phyloP scores from a whole-genome alignment of 2,797 vertebrate species.

The Rhodeus uyekii region DNA sequence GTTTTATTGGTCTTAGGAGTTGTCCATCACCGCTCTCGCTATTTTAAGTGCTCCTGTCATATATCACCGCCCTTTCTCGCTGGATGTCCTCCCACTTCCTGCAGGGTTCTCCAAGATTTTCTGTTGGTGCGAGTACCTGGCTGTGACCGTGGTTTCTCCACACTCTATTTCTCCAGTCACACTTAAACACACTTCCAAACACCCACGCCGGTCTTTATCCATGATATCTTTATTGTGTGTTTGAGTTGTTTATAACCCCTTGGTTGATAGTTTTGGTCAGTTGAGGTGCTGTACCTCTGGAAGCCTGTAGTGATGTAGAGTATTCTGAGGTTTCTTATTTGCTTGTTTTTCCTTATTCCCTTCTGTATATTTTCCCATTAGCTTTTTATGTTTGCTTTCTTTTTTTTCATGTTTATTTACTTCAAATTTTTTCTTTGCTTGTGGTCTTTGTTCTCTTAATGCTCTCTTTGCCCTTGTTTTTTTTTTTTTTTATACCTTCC shows the following conservation, averaged over 20 bases:
- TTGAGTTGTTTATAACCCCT: conserved; percentile 39
- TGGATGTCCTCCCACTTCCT: conserved; percentile 60
- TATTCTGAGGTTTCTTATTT: conserved; percentile 53
- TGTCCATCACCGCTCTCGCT: conserved; percentile 58
- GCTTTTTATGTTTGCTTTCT: neutral
- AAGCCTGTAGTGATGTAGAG: neutral
- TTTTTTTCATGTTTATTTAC: conserved; percentile 13
- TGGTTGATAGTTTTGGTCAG: conserved; percentile 20
- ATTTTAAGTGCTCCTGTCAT: conserved; percentile 75
- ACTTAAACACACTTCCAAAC: conserved; percentile 33
- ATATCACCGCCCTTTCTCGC: conserved; percentile 68
- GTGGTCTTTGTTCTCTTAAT: conserved; percentile 26
- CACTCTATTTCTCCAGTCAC: conserved; percentile 24
- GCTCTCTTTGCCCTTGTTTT: conserved; percentile 12
- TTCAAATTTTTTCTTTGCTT: conserved; percentile 4
- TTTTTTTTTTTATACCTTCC: conserved; percentile 32
- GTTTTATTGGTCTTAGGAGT: conserved; percentile 69
- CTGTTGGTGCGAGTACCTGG: neutral
- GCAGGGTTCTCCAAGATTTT: conserved; percentile 32
- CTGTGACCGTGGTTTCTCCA: conserved; percentile 26
- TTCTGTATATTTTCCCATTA: neutral
- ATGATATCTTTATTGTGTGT: conserved; percentile 33
- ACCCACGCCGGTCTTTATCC: conserved; percentile 33
- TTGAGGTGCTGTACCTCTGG: conserved; percentile 11
- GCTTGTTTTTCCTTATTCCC: conserved; percentile 57